phyloP scores from a whole-genome alignment of 35 echinoderm and acorn worm species.

The Eucidaris tribuloides region DNA sequence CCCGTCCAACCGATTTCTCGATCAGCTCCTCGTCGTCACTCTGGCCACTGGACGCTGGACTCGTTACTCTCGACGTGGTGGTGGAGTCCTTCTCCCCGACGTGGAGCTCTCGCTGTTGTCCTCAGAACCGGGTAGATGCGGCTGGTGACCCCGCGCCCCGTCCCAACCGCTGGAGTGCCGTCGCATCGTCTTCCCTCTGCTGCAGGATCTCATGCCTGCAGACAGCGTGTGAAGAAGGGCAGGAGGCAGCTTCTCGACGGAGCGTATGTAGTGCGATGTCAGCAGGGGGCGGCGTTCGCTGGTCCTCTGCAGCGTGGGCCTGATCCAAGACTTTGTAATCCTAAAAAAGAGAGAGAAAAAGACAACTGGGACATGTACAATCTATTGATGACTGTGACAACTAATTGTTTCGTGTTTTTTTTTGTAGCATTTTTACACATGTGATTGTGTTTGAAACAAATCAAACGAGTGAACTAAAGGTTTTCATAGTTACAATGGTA shows the following conservation, averaged over 20 bases:
- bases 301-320: slow-evolving; percentile 39
- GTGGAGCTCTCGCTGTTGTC: neutral
- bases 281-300: slow-evolving; percentile 66
- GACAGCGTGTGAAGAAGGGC: slow-evolving; percentile 92
- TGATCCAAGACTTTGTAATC: slow-evolving; percentile 33
- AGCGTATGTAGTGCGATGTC: slow-evolving; percentile 78
- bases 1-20: slow-evolving; percentile 77
- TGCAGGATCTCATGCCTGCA: too few species aligned
- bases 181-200: too few species aligned
- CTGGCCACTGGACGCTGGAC: neutral
- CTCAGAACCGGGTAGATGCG: neutral
- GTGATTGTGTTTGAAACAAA: too few species aligned
- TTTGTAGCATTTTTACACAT: too few species aligned
- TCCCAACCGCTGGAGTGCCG: too few species aligned
- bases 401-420: too few species aligned
- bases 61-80: neutral
- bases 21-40: slow-evolving; percentile 47
- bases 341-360: slow-evolving; percentile 27
- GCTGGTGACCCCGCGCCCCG: too few species aligned
- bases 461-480: too few species aligned
- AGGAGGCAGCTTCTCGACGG: slow-evolving; percentile 78
- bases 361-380: too few species aligned
- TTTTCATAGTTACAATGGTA: too few species aligned
- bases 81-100: neutral
- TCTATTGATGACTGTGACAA: too few species aligned